Base-by-base conservation (phyloP, 1,140 invertebrate species). In the Lysiphlebus fabarum region DNA sequence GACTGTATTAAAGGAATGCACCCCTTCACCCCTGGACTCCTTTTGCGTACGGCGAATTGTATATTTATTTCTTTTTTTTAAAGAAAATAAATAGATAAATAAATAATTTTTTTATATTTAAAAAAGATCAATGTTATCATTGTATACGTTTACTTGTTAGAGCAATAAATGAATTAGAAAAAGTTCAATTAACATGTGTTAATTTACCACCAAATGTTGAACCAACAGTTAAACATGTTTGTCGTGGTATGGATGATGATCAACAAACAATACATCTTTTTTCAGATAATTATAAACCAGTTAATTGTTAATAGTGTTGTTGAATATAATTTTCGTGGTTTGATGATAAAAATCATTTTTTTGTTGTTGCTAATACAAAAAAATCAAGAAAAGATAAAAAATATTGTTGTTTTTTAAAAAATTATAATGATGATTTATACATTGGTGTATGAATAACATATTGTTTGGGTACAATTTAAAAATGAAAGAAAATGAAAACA, bases 251-350 rank as follows among this genome's bases (percentile, higher is more conserved):
- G 40, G 85, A 87, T 61, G 78, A 83, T 12, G 87, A 93, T 72
- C 90, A 93, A 68, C 88, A 92, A 67, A 75, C 92, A 1, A 86
- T 91, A 50, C 95, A 93, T 48, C 79, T 95, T 53, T 96, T 95
- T 72, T 90, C 90, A 40, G 91, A 94, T 69, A 95, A 94, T 81
- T 92, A 89, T 76, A 86, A 91, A 9, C 91, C 93, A 36, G 89
- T 95, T 5, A 96, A 96, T 80, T 96, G 94, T 68, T 76, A 89
- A 93, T 77, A 91, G 92, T 77, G 90, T 90, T 64, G 92, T 95
- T 6, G 93, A 96, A 75, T 97, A 92, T 72, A 93, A 89, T 73
- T 97, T 93, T 72, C 79, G 96, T 96, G 94, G 94, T 95, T 95
- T 78, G 87, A 95, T 17, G 92, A 90, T 8, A 96, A 96, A 73